These are phyloP conservation scores for Lysiphlebus fabarum DNA, from an alignment of 1,140 invertebrate species.

Conservation along the genomic window DNA sequence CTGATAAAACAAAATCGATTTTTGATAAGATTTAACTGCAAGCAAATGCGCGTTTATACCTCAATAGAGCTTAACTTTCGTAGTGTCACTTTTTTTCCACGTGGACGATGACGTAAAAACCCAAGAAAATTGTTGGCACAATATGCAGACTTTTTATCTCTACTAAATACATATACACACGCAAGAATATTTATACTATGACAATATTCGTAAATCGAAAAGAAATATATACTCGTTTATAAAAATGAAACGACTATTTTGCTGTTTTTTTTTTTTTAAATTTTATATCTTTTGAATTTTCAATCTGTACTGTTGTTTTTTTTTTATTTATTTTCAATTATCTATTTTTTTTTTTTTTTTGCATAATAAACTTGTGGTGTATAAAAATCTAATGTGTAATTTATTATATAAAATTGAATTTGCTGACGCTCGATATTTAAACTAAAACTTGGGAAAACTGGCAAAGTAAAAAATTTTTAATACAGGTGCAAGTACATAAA, in stretches of 20 bases:
- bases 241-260: neutral
- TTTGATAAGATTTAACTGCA: slow-evolving; percentile 25
- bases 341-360: slow-evolving; percentile 11
- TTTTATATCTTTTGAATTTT: neutral
- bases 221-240: no score
- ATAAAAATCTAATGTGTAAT: no score
- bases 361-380: no score
- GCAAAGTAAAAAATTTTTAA: no score
- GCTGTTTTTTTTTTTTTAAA: neutral
- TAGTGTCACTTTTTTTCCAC: slow-evolving; percentile 21
- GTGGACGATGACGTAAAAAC: slow-evolving; percentile 13
- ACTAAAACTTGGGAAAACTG: no score
- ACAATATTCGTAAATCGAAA: no score
- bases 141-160: neutral
- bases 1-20: slow-evolving; percentile 28
- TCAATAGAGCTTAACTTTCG: slow-evolving; percentile 21
- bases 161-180: no score
- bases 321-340: slow-evolving; percentile 17
- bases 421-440: no score
- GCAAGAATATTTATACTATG: no score
- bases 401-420: no score
- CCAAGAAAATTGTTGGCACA: slow-evolving; percentile 13
- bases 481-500: no score
- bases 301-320: neutral
- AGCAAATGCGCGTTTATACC: slow-evolving; percentile 20